A percentile compares a stretch with the other conserved stretches of the same genome.
phyloP scores from a whole-genome alignment of 2,797 vertebrate genomes.

The Lithobates sylvaticus region DNA sequence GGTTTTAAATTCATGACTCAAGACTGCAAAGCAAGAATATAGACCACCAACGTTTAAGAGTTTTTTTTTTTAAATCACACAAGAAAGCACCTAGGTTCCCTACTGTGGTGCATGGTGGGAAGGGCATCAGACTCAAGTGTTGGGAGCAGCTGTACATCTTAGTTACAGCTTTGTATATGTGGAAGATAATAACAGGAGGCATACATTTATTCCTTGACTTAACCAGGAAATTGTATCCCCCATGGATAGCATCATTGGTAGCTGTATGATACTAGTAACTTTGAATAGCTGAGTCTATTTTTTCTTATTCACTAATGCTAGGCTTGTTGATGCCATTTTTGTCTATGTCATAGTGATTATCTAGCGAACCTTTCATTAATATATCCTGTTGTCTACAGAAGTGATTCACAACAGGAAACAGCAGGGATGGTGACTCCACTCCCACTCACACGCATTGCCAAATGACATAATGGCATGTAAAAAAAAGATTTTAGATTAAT shows the following conservation, averaged over 20 bases:
- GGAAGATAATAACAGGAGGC: neutral
- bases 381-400: neutral
- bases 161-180: neutral
- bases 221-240: neutral
- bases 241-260: neutral
- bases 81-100: too few species aligned
- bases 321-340: slow-evolving; percentile 1
- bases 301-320: neutral
- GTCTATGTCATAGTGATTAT: neutral
- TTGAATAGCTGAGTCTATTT: neutral
- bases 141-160: neutral
- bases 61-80: neutral
- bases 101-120: neutral
- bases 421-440: neutral
- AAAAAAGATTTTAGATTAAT: neutral
- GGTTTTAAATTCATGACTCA: neutral
- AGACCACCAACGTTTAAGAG: neutral
- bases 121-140: neutral
- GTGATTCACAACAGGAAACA: slow-evolving; percentile 2
- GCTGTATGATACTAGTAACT: neutral
- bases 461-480: neutral
- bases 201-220: neutral
- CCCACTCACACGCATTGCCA: neutral
- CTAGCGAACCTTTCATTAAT: slow-evolving; percentile 16
- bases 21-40: neutral